Evolutionary conservation across 2,113 vertebrate species (phyloP).

Genomic region (Dipodomys stephensi): DNA sequence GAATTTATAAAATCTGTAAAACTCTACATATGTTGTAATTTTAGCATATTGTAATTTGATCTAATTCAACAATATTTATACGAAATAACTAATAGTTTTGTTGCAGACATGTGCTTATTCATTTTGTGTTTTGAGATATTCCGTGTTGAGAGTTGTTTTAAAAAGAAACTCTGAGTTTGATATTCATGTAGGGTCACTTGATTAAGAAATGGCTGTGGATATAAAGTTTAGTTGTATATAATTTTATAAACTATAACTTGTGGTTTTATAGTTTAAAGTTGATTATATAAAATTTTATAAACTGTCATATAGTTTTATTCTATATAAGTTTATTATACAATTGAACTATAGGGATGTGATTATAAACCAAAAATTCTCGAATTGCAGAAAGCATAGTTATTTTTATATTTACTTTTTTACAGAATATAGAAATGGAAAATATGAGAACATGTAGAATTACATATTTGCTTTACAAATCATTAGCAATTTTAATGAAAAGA

Average conservation of each 20-base stretch:
- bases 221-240: too few relatives aligned
- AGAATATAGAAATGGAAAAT: background rate
- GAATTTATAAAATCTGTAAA: background rate
- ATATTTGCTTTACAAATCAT: background rate
- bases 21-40: background rate
- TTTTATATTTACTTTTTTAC: background rate
- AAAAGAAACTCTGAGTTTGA: background rate
- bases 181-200: background rate
- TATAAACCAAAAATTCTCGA: background rate
- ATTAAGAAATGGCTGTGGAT: background rate
- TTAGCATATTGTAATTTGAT: background rate
- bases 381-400: background rate
- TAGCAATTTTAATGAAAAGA: conserved; percentile 37
- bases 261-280: too few relatives aligned
- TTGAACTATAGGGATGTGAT: too few relatives aligned
- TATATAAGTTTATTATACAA: too few relatives aligned
- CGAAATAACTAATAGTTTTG: background rate
- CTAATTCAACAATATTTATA: background rate
- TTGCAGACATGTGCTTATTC: too few relatives aligned
- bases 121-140: background rate
- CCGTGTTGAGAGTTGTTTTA: background rate
- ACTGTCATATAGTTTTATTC: too few relatives aligned
- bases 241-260: too few relatives aligned
- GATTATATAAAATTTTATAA: too few relatives aligned
- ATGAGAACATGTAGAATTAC: background rate